Conservation (phyloP, 2,888 invertebrate species). For the Trisateles emortualis region DNA sequence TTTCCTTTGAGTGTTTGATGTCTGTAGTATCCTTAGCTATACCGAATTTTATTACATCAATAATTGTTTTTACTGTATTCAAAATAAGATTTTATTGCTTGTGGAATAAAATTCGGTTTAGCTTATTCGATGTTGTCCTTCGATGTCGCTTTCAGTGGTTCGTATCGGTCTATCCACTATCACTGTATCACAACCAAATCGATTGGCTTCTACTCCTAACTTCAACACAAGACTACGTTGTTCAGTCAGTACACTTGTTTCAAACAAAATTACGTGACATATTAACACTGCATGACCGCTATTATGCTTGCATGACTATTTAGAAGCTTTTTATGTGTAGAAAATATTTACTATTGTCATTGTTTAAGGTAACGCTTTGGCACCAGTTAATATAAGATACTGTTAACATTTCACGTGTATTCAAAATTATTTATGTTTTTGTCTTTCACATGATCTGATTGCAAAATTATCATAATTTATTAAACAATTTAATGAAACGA, state of each 20-base stretch:
- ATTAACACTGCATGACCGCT: conserved; percentile 80
- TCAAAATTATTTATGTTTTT: conserved; percentile 3
- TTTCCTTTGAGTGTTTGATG: conserved; percentile 76
- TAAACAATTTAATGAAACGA: neutral
- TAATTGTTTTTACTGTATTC: neutral
- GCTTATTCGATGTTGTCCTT: conserved; percentile 83
- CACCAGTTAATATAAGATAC: conserved; percentile 51
- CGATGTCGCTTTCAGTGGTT: conserved; percentile 86
- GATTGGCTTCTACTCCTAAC: conserved; percentile 68
- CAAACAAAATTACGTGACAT: conserved; percentile 64
- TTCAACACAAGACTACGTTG: conserved; percentile 71
- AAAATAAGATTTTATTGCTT: neutral
- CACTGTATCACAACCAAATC: conserved; percentile 74
- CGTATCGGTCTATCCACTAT: conserved; percentile 80
- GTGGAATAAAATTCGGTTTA: conserved; percentile 66
- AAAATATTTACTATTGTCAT: conserved; percentile 52
- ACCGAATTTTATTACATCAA: conserved; percentile 56
- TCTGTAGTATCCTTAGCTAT: conserved; percentile 76
- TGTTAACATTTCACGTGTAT: conserved; percentile 26
- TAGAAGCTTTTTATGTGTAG: conserved; percentile 85
- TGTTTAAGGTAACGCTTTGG: conserved; percentile 51
- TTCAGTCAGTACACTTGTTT: conserved; percentile 62
- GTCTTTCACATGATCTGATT: conserved; percentile 5
- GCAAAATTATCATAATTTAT: neutral
- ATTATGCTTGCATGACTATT: conserved; percentile 80